Evolutionary conservation across 2,797 vertebrate genomes (phyloP), one percentile per base, ranked within the genome.

Genomic region (Threskiornis aethiopicus): DNA sequence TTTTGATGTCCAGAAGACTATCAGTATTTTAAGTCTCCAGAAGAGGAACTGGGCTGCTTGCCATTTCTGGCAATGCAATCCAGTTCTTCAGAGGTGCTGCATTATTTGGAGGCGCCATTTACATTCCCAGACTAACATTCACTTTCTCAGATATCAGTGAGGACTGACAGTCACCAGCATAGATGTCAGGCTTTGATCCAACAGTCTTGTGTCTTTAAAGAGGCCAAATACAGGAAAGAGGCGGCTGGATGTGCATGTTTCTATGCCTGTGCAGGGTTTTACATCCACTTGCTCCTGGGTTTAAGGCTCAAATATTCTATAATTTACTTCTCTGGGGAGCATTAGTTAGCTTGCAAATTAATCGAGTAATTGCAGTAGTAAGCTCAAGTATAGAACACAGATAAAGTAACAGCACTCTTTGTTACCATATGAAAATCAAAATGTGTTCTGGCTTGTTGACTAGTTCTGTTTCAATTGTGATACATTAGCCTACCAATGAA

Each of bases 61-160:
- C 85, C 90, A 71, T 39, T 85, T 54, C 75, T 89, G 93, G 89
- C 73, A 93, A 5, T 17, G 73, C 62, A 66, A 0, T 44, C 44
- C 75, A 26, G 58, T 71, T 95, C 85, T 88, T 91, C 75, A 29
- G 93, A 96, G 94, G 94, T 93, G 85, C 89, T 93, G 87, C 71
- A 25, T 91, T 90, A 21, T 62, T 89, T 90, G 95, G 85, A 94
- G 93, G 92, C 16, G 33, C 87, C 58, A 10, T 78, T 95, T 35
- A 39, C 92, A 70, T 97, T 94, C 87, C 84, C 83, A 96, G 87
- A 85, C 92, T 91, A 87, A 78, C 57, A 42, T 58, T 93, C 76
- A 49, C 69, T 84, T 87, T 90, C 95, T 97, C 96, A 54, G 82
- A 91, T 97, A 84, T 95, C 91, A 83, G 33, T 73, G 85, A 71